Base-by-base conservation (phyloP, 1,140 invertebrate species). In the Pseudomyrmex cubaensis region DNA sequence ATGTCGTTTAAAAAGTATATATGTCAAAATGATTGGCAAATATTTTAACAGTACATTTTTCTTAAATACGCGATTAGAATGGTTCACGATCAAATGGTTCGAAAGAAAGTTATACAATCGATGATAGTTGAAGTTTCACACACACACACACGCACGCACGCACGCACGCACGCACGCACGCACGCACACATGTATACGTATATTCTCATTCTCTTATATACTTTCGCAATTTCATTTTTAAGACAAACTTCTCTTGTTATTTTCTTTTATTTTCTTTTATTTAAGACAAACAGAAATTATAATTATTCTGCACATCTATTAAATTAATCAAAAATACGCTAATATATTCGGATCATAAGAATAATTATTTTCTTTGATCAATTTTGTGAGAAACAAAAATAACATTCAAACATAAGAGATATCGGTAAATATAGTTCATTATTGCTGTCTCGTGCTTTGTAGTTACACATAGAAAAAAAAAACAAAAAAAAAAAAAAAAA, bases 51-150 rank as follows among this genome's bases (percentile, higher is more conserved):
- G 35, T 44, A 46, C 46, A 77, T 67, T 67, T 77, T 77, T 56
- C 62, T 56, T 22, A 56, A 77, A 77, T 20, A 77, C 48, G 63
- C 63, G 75, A 77, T 77, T 67, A 48, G 35, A 67, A 20, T 20
- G 20, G 17, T 56, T 77, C 63, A 22, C 63, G 50, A 77, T 56
- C 35, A n/a, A 67, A 17, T 15, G 35, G 2, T 48, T 20, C 7
- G n/a, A 20, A 76, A 66, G 20, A 74, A 67, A 22, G 52, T 56
- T 20, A 12, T 9, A 35, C 0, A 35, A 15, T 12, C 75, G 35
- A 15, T 52, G 57, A 52, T 48, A 64, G 63, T 67, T 22, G 17
- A 0, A 20, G 20, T 20, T 20, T 20, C 20, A 20, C 0, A 20
- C 0, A 20, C 0, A 20, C 0, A 20, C 20, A 20, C 20, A 20